A percentile compares a stretch with the other conserved stretches of the same genome.
These are phyloP conservation scores for Luperina nickerlii DNA, from an alignment of 2,888 invertebrate species.

Conservation along the genomic window DNA sequence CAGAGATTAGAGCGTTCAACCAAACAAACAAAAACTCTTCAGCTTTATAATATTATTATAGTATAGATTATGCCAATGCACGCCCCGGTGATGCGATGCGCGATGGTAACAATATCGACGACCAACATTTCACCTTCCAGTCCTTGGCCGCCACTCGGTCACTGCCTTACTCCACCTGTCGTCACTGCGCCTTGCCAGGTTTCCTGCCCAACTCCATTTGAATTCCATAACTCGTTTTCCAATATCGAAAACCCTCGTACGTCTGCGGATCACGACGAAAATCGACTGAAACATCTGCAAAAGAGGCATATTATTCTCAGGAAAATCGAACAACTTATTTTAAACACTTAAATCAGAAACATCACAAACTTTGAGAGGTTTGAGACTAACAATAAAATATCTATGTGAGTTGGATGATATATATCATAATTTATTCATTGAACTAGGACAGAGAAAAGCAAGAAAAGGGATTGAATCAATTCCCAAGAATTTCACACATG, in stretches of 20 bases:
- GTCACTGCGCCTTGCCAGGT: neutral
- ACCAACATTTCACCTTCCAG: neutral
- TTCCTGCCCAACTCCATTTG: neutral
- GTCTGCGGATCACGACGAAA: no score
- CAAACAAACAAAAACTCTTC: no score
- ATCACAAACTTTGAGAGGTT: neutral
- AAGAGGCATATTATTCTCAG: neutral
- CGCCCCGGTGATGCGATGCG: no score
- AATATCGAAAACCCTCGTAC: neutral
- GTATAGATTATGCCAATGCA: neutral
- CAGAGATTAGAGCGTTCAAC: no score
- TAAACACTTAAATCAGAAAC: neutral
- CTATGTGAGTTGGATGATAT: neutral
- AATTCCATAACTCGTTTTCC: neutral
- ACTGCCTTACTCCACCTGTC: no score
- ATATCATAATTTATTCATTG: slow-evolving; percentile 24
- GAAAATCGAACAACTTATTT: neutral
- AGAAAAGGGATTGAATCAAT: slow-evolving; percentile 7
- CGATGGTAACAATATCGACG: neutral
- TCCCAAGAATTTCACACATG: slow-evolving; percentile 1
- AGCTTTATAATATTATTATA: no score
- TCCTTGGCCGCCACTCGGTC: neutral
- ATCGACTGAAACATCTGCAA: neutral
- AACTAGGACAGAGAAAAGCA: slow-evolving; percentile 5
- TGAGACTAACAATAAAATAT: neutral